Evolutionary conservation across 2,113 vertebrate genomes (phyloP), one percentile per base, ranked within the genome.

Genomic region (Phalacrocorax pelagicus): DNA sequence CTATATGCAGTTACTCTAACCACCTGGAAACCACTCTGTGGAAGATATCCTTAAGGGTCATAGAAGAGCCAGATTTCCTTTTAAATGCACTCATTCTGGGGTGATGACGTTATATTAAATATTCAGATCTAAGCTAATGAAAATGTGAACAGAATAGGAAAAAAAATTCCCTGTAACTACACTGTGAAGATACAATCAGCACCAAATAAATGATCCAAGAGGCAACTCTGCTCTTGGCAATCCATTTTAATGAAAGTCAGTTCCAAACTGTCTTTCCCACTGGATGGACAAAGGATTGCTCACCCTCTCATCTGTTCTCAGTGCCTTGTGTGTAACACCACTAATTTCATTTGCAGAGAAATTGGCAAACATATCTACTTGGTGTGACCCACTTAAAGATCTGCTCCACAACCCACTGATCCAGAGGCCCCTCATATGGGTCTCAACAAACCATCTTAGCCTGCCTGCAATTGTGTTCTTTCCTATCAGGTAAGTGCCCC

Each of bases 291-390:
- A 95, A 96, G 63, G 78, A 94, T 88, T 86, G 87, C 89, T 91
- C 63, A 65, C 81, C 81, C 91, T 36, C 74, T 85, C 78, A 46
- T 91, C 84, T 92, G 40, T 93, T 97, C 94, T 91, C 12, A 27
- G 81, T 96, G 84, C 75, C 81, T 96, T 94, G 58, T 94, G 65
- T 96, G 84, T 97, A 95, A 97, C 81, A 96, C 94, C 94, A 88
- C 81, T 95, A 22, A 97, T 96, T 96, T 97, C 97, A 94, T 97
- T 97, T 97, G 71, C 95, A 97, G 96, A 96, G 96, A 74, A 96
- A 97, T 91, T 95, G 92, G 81, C 97, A 97, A 95, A 97, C 86
- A 70, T 57, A 91, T 90, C 96, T 85, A 21, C 94, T 92, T 95
- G 95, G 70, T 97, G 95, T 95, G 96, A 95, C 89, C 69, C 94